These are phyloP conservation scores for Pterostichus madidus DNA, from an alignment of 2,888 invertebrate genomes.

Conservation along the genomic window DNA sequence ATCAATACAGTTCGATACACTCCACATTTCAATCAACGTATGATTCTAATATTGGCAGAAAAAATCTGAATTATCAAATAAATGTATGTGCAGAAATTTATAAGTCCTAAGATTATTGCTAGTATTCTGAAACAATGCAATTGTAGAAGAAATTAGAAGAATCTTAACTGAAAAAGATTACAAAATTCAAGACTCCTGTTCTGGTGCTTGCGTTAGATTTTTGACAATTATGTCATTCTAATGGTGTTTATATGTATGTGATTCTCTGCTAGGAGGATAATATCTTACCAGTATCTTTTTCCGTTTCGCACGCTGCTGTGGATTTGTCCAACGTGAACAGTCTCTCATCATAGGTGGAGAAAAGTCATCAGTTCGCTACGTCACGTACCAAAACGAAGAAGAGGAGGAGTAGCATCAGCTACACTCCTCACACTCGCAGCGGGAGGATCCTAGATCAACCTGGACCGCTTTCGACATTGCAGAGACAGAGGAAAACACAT, in stretches of 20 bases:
- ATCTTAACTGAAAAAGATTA: too few species aligned
- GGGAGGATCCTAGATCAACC: neutral
- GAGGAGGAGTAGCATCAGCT: constrained; percentile 83
- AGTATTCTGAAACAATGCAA: too few species aligned
- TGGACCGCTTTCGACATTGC: constrained; percentile 37
- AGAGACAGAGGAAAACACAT: constrained; percentile 57
- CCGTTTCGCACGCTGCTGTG: constrained; percentile 39
- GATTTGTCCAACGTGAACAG: constrained; percentile 76
- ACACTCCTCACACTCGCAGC: constrained; percentile 20
- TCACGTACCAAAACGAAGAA: constrained; percentile 96
- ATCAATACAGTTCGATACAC: too few species aligned
- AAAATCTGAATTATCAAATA: too few species aligned
- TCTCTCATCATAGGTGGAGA: constrained; percentile 93
- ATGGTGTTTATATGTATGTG: constrained; percentile 3
- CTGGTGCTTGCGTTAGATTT: too few species aligned
- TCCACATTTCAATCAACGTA: too few species aligned
- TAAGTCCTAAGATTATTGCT: too few species aligned
- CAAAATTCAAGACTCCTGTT: too few species aligned
- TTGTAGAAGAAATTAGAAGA: too few species aligned
- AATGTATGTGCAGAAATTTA: too few species aligned
- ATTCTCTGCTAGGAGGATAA: constrained; percentile 2
- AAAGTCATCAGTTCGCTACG: constrained; percentile 95
- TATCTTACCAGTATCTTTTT: constrained; percentile 37
- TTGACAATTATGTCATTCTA: too few species aligned
- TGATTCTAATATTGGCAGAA: too few species aligned